These are phyloP conservation scores for Sebastolobus alascanus DNA, from an alignment of 2,797 vertebrate species.

Conservation along the genomic window DNA sequence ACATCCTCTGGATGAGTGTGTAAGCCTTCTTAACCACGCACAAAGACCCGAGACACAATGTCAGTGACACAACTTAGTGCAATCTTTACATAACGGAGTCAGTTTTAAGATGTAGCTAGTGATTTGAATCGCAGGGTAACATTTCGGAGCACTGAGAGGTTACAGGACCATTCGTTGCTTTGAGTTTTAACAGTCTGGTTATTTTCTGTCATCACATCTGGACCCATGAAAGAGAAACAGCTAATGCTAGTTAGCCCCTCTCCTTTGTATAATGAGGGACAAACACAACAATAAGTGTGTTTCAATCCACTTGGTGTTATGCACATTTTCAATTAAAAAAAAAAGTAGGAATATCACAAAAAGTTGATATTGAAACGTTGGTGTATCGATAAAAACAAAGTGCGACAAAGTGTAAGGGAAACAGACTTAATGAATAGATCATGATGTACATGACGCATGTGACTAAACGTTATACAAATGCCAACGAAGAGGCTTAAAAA, in stretches of 20 bases:
- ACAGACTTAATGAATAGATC: neutral
- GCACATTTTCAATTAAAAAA: neutral
- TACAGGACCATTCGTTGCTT: neutral
- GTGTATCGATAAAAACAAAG: too few species aligned
- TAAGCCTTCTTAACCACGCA: constrained; percentile 38
- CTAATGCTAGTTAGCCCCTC: neutral
- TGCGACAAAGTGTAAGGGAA: too few species aligned
- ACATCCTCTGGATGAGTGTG: constrained; percentile 30
- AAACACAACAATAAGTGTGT: neutral
- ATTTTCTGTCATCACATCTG: neutral
- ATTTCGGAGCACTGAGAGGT: neutral
- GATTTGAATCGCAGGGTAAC: neutral
- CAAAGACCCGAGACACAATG: constrained; percentile 21
- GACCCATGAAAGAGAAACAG: neutral
- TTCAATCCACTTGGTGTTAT: neutral
- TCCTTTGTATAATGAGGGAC: neutral
- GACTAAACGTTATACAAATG: neutral
- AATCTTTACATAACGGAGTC: constrained; percentile 21
- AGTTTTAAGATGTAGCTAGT: neutral
- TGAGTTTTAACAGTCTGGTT: neutral
- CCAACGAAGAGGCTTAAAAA: neutral
- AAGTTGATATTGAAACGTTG: neutral
- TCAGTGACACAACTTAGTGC: constrained; percentile 22
- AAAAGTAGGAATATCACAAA: neutral
- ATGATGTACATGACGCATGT: neutral